phyloP scores from a whole-genome alignment of 1,140 invertebrate species.

The Hyles euphorbiae region DNA sequence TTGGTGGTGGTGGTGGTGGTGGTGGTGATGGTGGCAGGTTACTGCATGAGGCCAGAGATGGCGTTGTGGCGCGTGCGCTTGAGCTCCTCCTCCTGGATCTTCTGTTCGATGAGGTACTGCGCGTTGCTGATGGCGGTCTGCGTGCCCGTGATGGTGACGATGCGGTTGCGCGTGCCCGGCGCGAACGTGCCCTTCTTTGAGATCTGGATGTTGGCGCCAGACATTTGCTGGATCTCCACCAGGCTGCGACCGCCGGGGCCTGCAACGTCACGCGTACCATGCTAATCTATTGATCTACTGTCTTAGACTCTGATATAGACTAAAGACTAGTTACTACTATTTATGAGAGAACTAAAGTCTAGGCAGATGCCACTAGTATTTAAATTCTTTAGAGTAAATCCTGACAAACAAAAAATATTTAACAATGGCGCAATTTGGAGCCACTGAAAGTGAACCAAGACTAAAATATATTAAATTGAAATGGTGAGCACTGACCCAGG shows the following conservation, averaged over 20 bases:
- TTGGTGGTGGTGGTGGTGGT: not conserved
- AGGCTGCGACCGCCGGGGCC: constrained; percentile 95
- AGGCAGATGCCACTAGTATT: no score
- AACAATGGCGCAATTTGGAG: no score
- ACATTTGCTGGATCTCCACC: constrained; percentile 97
- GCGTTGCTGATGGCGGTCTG: constrained; percentile 91
- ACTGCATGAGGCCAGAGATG: constrained; percentile 84
- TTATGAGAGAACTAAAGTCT: no score
- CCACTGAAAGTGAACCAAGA: no score
- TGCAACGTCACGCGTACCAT: constrained; percentile 34
- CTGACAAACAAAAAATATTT: no score
- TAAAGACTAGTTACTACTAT: no score
- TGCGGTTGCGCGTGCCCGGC: constrained; percentile 96
- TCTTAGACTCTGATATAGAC: no score
- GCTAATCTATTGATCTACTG: not conserved
- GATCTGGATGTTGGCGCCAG: constrained; percentile 98
- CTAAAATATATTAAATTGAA: not conserved
- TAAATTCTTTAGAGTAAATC: no score
- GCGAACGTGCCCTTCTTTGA: constrained; percentile 98
- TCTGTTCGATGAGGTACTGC: constrained; percentile 96
- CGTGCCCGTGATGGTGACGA: constrained; percentile 95
- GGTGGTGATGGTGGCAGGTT: constrained; percentile 14
- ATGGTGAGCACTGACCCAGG: constrained; percentile 80
- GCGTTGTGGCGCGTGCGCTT: constrained; percentile 93
- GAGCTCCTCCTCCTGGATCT: constrained; percentile 95